Conservation (phyloP, 1,140 invertebrate genomes). For the Calycopis cecrops region DNA sequence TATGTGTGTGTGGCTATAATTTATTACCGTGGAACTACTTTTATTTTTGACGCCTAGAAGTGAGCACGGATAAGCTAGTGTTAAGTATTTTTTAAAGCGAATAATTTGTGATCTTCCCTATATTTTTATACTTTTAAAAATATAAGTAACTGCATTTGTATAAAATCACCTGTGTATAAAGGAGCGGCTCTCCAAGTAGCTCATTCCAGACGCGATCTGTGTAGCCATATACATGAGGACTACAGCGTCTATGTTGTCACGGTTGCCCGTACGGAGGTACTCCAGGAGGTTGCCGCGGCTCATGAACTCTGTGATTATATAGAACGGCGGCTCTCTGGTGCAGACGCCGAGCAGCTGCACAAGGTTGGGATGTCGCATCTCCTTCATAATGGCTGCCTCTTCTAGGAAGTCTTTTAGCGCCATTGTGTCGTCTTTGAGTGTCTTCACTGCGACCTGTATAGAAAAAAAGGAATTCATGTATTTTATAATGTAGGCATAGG, state of each 20-base stretch:
- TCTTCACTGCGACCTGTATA: conserved; percentile 92
- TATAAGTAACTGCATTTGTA: no score
- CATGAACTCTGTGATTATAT: conserved; percentile 99
- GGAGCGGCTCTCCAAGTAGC: conserved; percentile 95
- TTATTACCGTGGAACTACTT: no score
- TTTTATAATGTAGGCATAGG: no score
- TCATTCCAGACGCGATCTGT: conserved; percentile 99
- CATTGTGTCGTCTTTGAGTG: conserved; percentile 99
- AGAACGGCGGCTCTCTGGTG: conserved; percentile 98
- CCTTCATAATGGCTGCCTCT: conserved; percentile 99
- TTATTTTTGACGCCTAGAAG: no score
- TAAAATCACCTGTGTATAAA: conserved; percentile 93
- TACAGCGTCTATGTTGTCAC: conserved; percentile 93
- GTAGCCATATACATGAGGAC: conserved; percentile 99
- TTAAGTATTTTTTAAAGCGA: no score
- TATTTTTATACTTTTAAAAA: background rate
- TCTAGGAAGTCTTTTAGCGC: conserved; percentile 99
- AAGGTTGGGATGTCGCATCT: conserved; percentile 99
- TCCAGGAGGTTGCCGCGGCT: conserved; percentile 97
- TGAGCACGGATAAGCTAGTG: no score
- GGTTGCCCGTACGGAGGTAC: conserved; percentile 93
- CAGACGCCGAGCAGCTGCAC: conserved; percentile 98
- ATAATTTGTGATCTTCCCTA: no score
- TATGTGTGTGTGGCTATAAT: no score
- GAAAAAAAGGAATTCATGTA: background rate